Evolutionary conservation across 2,797 vertebrate genomes (phyloP).

Genomic region (Rhincodon typus): DNA sequence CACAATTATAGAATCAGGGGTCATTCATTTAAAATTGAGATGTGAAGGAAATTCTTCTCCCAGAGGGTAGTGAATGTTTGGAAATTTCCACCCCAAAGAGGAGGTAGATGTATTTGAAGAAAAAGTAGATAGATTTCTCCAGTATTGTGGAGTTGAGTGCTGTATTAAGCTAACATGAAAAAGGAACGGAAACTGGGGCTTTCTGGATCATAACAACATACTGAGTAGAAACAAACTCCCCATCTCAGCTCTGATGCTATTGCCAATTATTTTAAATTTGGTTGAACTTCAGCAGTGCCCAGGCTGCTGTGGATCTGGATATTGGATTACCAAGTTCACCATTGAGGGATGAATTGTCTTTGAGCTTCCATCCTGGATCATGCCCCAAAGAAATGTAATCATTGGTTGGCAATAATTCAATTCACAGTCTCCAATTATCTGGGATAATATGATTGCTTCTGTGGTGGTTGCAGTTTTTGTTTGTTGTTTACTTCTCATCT

Average conservation of each 20-base stretch:
- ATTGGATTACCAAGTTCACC: not conserved
- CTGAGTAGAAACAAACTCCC: not conserved
- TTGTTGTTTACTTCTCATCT: not conserved
- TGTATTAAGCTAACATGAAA: too few relatives aligned
- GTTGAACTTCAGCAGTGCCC: not conserved
- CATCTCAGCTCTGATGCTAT: not conserved
- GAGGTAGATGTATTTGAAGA: too few relatives aligned
- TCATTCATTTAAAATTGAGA: too few relatives aligned
- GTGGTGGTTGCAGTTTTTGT: not conserved
- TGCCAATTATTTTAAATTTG: not conserved
- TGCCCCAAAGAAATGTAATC: not conserved
- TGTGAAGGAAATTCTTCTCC: too few relatives aligned
- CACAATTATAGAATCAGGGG: too few relatives aligned
- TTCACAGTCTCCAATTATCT: not conserved
- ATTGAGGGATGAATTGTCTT: not conserved
- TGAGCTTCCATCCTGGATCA: not conserved
- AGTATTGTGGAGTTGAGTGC: too few relatives aligned
- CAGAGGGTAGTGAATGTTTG: too few relatives aligned
- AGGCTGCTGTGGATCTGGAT: not conserved
- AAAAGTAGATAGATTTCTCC: too few relatives aligned
- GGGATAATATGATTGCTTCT: not conserved
- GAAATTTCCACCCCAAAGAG: too few relatives aligned
- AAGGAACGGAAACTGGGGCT: not conserved
- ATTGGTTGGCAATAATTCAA: not conserved
- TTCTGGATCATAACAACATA: not conserved